Evolutionary conservation across 2,888 invertebrate species (phyloP).

Genomic region (Chironomus tentans): DNA sequence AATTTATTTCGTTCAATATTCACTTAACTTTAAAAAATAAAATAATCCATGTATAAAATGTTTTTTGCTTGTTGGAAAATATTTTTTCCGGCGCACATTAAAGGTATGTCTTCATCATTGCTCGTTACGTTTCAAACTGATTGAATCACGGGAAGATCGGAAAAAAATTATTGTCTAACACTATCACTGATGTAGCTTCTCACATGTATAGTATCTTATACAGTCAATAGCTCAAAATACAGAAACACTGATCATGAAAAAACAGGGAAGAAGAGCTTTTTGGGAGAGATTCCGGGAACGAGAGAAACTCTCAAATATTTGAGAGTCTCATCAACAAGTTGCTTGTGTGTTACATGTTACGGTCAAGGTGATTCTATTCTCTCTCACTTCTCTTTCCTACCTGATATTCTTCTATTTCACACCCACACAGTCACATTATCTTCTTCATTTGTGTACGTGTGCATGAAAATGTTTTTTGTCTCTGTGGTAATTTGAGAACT

Average conservation of each 20-base stretch:
- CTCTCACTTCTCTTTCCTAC: not conserved
- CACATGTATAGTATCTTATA: not conserved
- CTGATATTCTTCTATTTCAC: not conserved
- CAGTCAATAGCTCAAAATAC: not conserved
- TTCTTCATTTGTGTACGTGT: not conserved
- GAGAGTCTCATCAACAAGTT: not conserved
- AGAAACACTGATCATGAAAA: not conserved
- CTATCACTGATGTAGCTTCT: not conserved
- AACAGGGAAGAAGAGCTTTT: not conserved
- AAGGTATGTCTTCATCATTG: constrained; percentile 27
- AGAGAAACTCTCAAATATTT: not conserved
- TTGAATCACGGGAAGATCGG: constrained; percentile 28
- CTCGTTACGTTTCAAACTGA: constrained; percentile 26
- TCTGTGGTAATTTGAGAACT: not conserved
- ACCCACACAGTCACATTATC: not conserved
- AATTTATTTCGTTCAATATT: not conserved
- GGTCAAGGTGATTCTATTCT: constrained; percentile 24
- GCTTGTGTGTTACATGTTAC: not conserved
- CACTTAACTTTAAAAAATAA: constrained; percentile 1
- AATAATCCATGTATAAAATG: not conserved
- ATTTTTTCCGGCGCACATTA: not conserved
- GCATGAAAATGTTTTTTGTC: not conserved
- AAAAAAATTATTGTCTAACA: not conserved
- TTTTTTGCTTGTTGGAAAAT: no score
- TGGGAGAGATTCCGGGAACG: not conserved